Percentiles rank a stretch among this genome's conserved stretches.
Evolutionary conservation across 2,888 invertebrate species (phyloP).

Genomic region (Cetonia aurata): DNA sequence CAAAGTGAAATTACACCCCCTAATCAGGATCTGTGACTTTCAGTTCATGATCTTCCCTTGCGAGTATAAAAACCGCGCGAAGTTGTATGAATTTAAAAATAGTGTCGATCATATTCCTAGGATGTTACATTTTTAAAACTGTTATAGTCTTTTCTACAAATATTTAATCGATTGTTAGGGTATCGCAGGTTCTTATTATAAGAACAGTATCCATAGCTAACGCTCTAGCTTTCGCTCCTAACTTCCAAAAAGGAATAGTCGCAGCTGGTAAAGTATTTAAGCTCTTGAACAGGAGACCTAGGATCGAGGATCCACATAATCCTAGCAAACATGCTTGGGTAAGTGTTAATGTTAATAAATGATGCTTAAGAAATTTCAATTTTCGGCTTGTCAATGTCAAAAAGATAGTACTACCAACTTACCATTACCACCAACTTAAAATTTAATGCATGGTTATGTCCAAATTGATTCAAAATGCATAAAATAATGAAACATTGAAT

Average conservation of each 20-base stretch:
- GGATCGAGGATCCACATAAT: constrained; percentile 66
- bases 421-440: neutral
- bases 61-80: too few species aligned
- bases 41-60: too few species aligned
- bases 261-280: constrained; percentile 79
- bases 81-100: too few species aligned
- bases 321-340: constrained; percentile 60
- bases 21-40: too few species aligned
- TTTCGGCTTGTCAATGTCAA: neutral
- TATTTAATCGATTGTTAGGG: constrained; percentile 66
- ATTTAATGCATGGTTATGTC: too few species aligned
- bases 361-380: too few species aligned
- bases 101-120: too few species aligned
- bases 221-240: constrained; percentile 81
- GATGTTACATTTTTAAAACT: too few species aligned
- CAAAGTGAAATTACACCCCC: too few species aligned
- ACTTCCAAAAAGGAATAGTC: constrained; percentile 82
- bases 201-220: constrained; percentile 78
- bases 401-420: neutral
- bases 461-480: too few species aligned
- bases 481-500: too few species aligned
- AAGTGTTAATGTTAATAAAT: constrained; percentile 43
- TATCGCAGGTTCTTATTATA: constrained; percentile 79
- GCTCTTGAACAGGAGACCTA: constrained; percentile 73
- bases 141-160: too few species aligned